Evolutionary conservation across 2,888 invertebrate genomes (phyloP), one percentile per base, ranked within the genome.

Genomic region (Lasioglossum vierecki): DNA sequence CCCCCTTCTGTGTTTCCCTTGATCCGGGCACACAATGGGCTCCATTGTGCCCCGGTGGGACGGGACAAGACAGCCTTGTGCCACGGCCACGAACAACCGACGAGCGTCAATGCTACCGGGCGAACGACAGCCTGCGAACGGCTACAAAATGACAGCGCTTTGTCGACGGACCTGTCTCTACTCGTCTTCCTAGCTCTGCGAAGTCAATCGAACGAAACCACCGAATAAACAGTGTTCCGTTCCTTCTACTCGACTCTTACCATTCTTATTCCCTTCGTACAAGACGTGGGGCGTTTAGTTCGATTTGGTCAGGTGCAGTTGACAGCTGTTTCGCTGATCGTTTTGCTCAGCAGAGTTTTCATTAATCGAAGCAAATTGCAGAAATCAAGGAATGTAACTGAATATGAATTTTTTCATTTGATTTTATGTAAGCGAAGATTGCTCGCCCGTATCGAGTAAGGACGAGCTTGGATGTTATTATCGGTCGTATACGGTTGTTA

Each of bases 1-100:
- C 26, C 18, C 30, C 26, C 66, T 35, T 66, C 66, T 22, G 30
- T 30, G 63, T 30, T 63, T 63, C 63, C 63, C 63, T 63, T 63
- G 63, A 63, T 63, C 63, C 63, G 63, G 63, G 63, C 63, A 63
- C 83, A 92, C 91, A 92, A 92, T 92, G 88, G 85, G 80, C 85
- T 85, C 90, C 90, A 88, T 92, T 93, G 93, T 92, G 86, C 71
- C 72, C 39, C 70, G 79, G 76, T 78, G 49, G 26, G 72, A 80
- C 76, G 80, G 74, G 75, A 80, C 86, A 81, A 75, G 79, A 85
- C 82, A 81, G 87, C 68, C 83, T 80, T 81, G 88, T 66, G 88
- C 88, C 83, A 85, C 63, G 57, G 70, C 77, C 68, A 22, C 80
- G 73, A 79, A 78, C 82, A 68, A 73, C 77, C 68, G n/a, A 60